Base-by-base conservation (phyloP, 2,797 vertebrate species). In the Manis crassicaudata region DNA sequence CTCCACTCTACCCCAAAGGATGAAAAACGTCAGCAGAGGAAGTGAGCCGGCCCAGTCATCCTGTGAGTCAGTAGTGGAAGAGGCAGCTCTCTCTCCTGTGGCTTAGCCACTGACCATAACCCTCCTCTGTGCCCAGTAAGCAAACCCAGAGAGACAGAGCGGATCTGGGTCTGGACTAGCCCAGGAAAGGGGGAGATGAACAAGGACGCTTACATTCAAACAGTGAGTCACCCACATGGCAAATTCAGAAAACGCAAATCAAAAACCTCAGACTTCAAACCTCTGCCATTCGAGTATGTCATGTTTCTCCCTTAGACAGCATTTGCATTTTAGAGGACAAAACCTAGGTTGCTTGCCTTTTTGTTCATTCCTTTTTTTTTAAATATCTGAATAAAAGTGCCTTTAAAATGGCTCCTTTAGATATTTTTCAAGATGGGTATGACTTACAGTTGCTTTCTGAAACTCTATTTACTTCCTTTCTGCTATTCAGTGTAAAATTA, bases 1-100 rank as follows among this genome's bases (percentile, higher is more conserved):
- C 37, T 46, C 67, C 77, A n/a, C 50, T 32, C 5, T 13, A 63
- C 52, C 75, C 75, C 46, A 82, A 54, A 88, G 56, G 70, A 92
- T 82, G 35, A 68, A 88, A 93, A 46, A 82, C 13, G 20, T 80
- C 52, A 72, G 93, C 88, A 89, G 27, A 37, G 94, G 94, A 95
- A 97, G 81, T 35, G 63, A 88, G 62, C 83, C 29, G 89, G 93
- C 81, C 46, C 58, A 43, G 80, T 52, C 76, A 75, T 79, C 88
- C 29, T 35, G 50, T 96, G 96, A 97, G 90, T 96, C 95, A 94
- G 52, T 10, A 52, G 72, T n/a, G 25, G 32, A 68, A 93, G 83
- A 43, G 75, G 70, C 75, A 62, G 88, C 12, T 20, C 88, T 65
- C 68, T 90, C 12, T 40, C 56, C 37, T 62, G 5, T 23, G 54